A percentile compares a stretch with the other conserved stretches of the same genome.
phyloP scores from a whole-genome alignment of 2,888 invertebrate genomes.

The Trichacis sp. region DNA sequence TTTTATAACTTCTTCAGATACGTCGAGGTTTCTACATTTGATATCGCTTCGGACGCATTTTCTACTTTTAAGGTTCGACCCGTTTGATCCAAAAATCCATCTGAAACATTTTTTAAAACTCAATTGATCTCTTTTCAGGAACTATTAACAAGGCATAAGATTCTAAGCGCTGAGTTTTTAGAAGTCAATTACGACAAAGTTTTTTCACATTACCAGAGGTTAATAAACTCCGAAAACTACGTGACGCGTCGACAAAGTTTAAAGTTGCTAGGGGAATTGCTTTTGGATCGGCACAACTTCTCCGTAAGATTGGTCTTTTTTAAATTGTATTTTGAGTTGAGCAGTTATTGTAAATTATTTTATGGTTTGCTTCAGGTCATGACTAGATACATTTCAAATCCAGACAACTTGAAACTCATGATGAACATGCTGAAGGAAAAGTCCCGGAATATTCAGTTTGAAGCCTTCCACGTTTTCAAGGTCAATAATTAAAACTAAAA shows the following conservation, averaged over 20 bases:
- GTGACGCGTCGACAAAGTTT: conserved; percentile 98
- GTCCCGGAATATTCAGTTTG: conserved; percentile 99
- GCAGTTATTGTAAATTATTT: too few species aligned
- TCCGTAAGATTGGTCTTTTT: conserved; percentile 76
- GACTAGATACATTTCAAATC: conserved; percentile 99
- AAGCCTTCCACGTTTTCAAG: conserved; percentile 99
- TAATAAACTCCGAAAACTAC: conserved; percentile 99
- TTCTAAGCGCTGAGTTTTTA: conserved; percentile 97
- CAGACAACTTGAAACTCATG: conserved; percentile 99
- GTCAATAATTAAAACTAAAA: conserved; percentile 69
- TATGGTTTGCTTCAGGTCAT: too few species aligned
- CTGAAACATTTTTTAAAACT: too few species aligned
- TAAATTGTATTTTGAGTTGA: too few species aligned
- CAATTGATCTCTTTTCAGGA: conserved; percentile 82
- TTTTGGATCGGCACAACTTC: conserved; percentile 99
- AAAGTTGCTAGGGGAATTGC: conserved; percentile 95
- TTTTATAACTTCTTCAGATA: conserved; percentile 99
- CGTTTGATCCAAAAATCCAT: too few species aligned
- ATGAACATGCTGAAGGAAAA: conserved; percentile 99
- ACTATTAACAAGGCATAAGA: conserved; percentile 93
- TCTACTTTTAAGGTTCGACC: conserved; percentile 99
- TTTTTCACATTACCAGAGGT: conserved; percentile 95
- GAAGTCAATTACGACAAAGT: conserved; percentile 99
- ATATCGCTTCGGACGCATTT: conserved; percentile 99
- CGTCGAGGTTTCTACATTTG: conserved; percentile 99